Evolutionary conservation across 2,797 vertebrate genomes (phyloP).

Genomic region (Thamnophis elegans): DNA sequence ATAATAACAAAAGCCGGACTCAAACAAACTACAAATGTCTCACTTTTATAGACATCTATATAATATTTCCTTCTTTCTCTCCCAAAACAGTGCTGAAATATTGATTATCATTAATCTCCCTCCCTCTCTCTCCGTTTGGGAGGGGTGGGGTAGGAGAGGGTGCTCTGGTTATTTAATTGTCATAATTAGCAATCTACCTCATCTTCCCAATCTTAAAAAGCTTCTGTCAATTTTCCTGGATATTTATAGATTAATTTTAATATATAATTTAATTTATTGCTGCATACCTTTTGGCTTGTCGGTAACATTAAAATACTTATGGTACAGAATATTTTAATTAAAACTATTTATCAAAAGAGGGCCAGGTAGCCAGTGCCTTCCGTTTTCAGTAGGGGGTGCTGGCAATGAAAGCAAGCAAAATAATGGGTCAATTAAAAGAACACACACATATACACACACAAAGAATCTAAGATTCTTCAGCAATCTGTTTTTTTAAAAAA

Average conservation of each 20-base stretch:
- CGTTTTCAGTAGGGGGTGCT: conserved; percentile 77
- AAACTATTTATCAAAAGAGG: conserved; percentile 83
- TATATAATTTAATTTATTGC: conserved; percentile 79
- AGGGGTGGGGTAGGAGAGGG: background rate
- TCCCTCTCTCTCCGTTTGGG: conserved; percentile 35
- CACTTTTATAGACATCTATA: conserved; percentile 66
- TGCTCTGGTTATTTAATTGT: conserved; percentile 74
- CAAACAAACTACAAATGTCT: conserved; percentile 60
- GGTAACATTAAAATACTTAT: conserved; percentile 84
- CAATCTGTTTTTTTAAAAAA: conserved; percentile 54
- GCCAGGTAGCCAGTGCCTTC: conserved; percentile 78
- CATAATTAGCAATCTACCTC: conserved; percentile 76
- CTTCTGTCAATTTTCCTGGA: conserved; percentile 75
- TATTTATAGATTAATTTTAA: conserved; percentile 84
- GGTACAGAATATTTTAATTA: conserved; percentile 84
- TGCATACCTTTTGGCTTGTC: conserved; percentile 77
- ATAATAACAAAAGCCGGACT: conserved; percentile 58
- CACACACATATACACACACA: conserved; percentile 33
- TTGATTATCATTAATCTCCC: conserved; percentile 79
- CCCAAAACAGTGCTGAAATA: conserved; percentile 68
- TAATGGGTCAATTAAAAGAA: conserved; percentile 80
- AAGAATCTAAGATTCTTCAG: conserved; percentile 66
- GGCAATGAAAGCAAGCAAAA: conserved; percentile 75
- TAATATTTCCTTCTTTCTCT: conserved; percentile 65
- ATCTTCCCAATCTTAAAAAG: conserved; percentile 71